Evolutionary conservation across 2,888 invertebrate genomes (phyloP).

Genomic region (Erynnis tages): DNA sequence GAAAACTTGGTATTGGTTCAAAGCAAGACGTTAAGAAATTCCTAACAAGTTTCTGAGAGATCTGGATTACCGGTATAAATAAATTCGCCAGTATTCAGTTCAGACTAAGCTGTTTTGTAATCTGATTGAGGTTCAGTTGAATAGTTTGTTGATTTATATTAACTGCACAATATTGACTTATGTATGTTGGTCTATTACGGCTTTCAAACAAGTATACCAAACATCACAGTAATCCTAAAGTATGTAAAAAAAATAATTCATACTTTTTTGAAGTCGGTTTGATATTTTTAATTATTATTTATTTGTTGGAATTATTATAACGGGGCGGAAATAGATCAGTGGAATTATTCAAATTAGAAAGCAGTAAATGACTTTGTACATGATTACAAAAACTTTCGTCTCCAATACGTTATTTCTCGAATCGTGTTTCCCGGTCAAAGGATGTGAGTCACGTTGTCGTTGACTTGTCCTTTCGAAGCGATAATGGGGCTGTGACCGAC

Average conservation of each 20-base stretch:
- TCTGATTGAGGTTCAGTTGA: not conserved
- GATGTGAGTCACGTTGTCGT: slow-evolving; percentile 1
- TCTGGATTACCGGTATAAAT: slow-evolving; percentile 10
- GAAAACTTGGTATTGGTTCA: no score
- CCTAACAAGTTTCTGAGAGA: slow-evolving; percentile 5
- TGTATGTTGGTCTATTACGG: no score
- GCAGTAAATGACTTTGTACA: not conserved
- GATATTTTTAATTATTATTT: no score
- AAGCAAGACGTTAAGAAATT: slow-evolving; percentile 1
- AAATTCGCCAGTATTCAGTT: slow-evolving; percentile 1
- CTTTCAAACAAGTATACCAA: no score
- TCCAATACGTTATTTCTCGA: not conserved
- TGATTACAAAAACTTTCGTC: not conserved
- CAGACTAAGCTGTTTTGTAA: slow-evolving; percentile 1
- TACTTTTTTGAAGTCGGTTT: no score
- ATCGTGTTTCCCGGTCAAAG: not conserved
- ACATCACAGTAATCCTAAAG: no score
- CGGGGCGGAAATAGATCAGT: no score
- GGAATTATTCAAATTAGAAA: not conserved
- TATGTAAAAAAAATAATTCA: no score
- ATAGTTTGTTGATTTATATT: not conserved
- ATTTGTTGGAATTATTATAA: not conserved
- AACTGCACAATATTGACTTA: not conserved
- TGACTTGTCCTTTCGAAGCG: not conserved
- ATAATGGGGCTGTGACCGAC: slow-evolving; percentile 3